A percentile compares a stretch with the other conserved stretches of the same genome.
phyloP scores from a whole-genome alignment of 2,888 invertebrate species.

The Ochropleura leucogaster region DNA sequence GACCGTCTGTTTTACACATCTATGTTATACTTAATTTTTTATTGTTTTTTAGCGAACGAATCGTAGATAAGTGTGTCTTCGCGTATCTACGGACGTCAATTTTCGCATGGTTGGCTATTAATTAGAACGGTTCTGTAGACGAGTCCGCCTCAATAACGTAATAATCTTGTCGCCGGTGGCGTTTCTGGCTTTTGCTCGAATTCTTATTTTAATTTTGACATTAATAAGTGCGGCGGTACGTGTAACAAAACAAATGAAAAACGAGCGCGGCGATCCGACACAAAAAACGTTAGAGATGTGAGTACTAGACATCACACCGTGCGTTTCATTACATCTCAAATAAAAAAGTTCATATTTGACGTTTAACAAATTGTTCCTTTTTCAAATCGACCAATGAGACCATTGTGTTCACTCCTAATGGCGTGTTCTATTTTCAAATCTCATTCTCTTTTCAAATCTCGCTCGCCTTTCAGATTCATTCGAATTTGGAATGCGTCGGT shows the following conservation, averaged over 20 bases:
- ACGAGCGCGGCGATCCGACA: slow-evolving; percentile 81
- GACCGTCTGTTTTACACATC: slow-evolving; percentile 76
- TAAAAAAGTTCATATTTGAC: slow-evolving; percentile 90
- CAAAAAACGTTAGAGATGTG: slow-evolving; percentile 85
- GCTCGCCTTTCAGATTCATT: slow-evolving; percentile 89
- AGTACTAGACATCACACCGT: slow-evolving; percentile 87
- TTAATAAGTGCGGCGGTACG: slow-evolving; percentile 82
- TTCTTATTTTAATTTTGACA: slow-evolving; percentile 86
- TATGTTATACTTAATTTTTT: slow-evolving; percentile 60
- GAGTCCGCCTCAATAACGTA: slow-evolving; percentile 80
- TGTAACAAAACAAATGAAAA: slow-evolving; percentile 87
- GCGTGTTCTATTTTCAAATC: slow-evolving; percentile 90
- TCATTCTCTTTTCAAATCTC: slow-evolving; percentile 90
- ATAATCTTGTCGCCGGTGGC: slow-evolving; percentile 86
- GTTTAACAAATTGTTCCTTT: slow-evolving; percentile 91
- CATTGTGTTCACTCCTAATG: slow-evolving; percentile 90
- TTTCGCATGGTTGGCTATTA: slow-evolving; percentile 79
- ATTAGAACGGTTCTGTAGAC: slow-evolving; percentile 77
- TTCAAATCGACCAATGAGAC: slow-evolving; percentile 91
- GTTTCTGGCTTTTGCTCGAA: slow-evolving; percentile 78
- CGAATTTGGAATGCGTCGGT: slow-evolving; percentile 89
- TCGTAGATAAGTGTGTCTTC: slow-evolving; percentile 47
- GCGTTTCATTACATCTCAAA: slow-evolving; percentile 88
- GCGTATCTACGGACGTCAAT: slow-evolving; percentile 67
- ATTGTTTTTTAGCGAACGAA: slow-evolving; percentile 61